Evolutionary conservation across 2,797 vertebrate genomes (phyloP), one percentile per base, ranked within the genome.

Genomic region (Lutjanus argentimaculatus): DNA sequence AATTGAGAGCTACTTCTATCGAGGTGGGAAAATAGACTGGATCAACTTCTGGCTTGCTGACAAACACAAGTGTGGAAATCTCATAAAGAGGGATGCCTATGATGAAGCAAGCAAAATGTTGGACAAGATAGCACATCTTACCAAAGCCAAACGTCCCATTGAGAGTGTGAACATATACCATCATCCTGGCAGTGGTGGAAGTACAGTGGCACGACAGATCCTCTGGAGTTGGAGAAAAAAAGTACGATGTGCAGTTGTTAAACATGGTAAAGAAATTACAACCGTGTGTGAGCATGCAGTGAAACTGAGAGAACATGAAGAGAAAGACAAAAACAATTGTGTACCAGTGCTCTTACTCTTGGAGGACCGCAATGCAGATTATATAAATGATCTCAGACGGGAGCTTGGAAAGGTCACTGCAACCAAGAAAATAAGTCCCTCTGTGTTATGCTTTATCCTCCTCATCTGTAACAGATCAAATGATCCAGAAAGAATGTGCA

Each of bases 161-260:
- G 56, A 90, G 68, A 94, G 92, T 75, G 75, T 96, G 1, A 94
- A 93, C 66, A 90, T 96, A 83, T 94, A 88, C 75, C 96, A 96
- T 69, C 93, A 96, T 19, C 94, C 96, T 0, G 95, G 95, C 0
- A 96, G 96, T 0, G 96, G 96, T 22, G 96, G 96, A 67, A 96
- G 95, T 73, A 96, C 95, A 71, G 93, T 95, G 12, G 95, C 94
- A 57, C 79, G 92, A 0, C 95, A 96, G 78, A 67, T 96, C 55
- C 79, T 96, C 0, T 96, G 96, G 96, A 94, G 86, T 72, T 91
- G 66, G 67, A 92, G 49, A 4, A 94, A 52, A 43, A 86, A 92
- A 49, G 85, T 95, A 2, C 82, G 95, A 59, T 96, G 95, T 75
- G 95, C 95, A 5, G 82, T 95, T 63, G 90, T 95, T 53, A 95